Conservation (phyloP, 2,797 vertebrate species). For the Phrynocephalus forsythii region DNA sequence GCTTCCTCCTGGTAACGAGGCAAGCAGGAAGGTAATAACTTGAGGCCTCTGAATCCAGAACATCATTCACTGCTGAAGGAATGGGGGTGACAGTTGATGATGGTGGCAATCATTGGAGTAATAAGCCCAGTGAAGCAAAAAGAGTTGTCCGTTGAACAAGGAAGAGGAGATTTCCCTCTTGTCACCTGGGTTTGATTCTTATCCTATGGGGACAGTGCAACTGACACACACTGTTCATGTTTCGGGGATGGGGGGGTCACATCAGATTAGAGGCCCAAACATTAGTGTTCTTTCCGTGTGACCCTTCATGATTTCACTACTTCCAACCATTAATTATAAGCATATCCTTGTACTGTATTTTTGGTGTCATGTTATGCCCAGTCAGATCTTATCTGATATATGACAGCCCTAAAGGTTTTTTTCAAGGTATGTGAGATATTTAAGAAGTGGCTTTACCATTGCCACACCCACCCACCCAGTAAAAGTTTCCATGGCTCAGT, state of each 20-base stretch:
- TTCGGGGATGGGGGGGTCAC: no score
- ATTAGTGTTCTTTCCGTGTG: not conserved
- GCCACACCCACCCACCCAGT: no score
- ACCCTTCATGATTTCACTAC: not conserved
- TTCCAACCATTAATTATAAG: not conserved
- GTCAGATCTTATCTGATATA: no score
- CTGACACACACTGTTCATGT: not conserved
- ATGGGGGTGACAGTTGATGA: not conserved
- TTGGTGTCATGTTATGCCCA: not conserved
- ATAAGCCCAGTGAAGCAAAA: not conserved
- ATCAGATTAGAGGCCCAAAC: not conserved
- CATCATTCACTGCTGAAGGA: not conserved
- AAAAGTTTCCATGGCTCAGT: no score
- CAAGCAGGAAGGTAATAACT: no score
- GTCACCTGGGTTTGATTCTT: not conserved
- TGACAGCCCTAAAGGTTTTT: no score
- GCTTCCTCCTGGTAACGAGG: not conserved
- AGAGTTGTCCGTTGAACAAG: not conserved
- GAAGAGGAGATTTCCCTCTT: not conserved
- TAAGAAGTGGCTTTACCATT: no score
- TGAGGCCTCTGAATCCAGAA: not conserved
- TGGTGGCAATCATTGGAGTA: not conserved
- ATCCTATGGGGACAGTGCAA: not conserved
- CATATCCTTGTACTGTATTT: not conserved
- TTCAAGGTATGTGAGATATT: no score